Evolutionary conservation across 2,888 invertebrate species (phyloP), one percentile per base, ranked within the genome.

Genomic region (Coleophora flavipennella): DNA sequence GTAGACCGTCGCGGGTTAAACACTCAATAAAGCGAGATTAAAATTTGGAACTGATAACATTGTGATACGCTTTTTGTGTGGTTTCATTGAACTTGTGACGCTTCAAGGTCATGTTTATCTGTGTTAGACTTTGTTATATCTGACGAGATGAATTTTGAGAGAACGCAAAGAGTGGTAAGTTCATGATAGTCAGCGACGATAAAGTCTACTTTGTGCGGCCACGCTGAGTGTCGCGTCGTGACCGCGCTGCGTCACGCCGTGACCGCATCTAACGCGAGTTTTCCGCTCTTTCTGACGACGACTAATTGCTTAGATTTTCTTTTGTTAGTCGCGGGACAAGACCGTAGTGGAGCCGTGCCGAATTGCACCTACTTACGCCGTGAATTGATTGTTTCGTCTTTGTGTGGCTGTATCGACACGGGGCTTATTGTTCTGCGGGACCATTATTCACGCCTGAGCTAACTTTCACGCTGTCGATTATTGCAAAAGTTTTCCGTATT

Each of bases 271-370:
- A 84, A 84, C 72, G 64, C 80, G 75, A 65, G 83, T 84, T 81
- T 84, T 83, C 83, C 83, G 83, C 83, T 83, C 81, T 84, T 84
- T 79, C 83, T 73, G 78, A 73, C 80, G 81, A 73, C 83, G 83
- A 81, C 81, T 84, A 84, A 84, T 84, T 84, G 83, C 83, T 83
- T 79, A 80, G 80, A 81, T 83, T 83, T 84, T 77, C 83, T 81
- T 83, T 83, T 80, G 83, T 81, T 83, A 77, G 81, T 81, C 78
- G 75, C 79, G 83, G 77, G 72, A 77, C 76, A 71, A 69, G 69
- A 69, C 63, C 71, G 74, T 59, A 68, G 69, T 64, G 66, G 60
- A 73, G 69, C 79, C 83, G 77, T 75, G 68, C 64, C 83, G 74
- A 81, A 83, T 84, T 67, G 62, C 79, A 76, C 81, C 80, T 84